Conservation (phyloP, 2,797 vertebrate genomes). For the Sparus aurata region DNA sequence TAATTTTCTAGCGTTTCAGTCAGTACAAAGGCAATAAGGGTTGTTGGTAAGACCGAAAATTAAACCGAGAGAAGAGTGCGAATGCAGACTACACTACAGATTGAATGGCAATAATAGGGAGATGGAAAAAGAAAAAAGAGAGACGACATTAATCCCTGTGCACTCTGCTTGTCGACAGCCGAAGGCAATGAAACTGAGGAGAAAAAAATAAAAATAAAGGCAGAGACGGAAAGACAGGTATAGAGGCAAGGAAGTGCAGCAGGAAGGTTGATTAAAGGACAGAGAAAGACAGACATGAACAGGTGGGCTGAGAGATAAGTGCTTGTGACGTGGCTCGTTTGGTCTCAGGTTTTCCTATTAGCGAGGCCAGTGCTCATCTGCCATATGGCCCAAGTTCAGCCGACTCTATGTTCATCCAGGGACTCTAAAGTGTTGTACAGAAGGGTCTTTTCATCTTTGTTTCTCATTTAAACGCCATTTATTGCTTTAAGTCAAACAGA, state of each 20-base stretch:
- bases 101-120: slow-evolving; percentile 1
- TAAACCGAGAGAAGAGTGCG: slow-evolving; percentile 3
- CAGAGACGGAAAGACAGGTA: slow-evolving; percentile 2
- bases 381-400: slow-evolving; percentile 57
- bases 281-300: slow-evolving; percentile 36
- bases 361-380: slow-evolving; percentile 31
- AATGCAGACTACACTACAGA: not conserved
- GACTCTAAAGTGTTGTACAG: slow-evolving; percentile 4
- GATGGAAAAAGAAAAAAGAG: slow-evolving; percentile 6
- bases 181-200: slow-evolving; percentile 7
- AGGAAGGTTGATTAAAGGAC: slow-evolving; percentile 38
- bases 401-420: slow-evolving; percentile 6
- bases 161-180: slow-evolving; percentile 26
- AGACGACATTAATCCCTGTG: slow-evolving; percentile 22
- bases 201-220: slow-evolving; percentile 1
- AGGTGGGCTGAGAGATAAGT: slow-evolving; percentile 58
- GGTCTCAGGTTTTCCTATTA: slow-evolving; percentile 56
- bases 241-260: not conserved
- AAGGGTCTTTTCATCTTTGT: slow-evolving; percentile 15
- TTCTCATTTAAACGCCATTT: slow-evolving; percentile 4
- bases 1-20: slow-evolving; percentile 25
- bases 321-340: slow-evolving; percentile 44
- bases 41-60: slow-evolving; percentile 14
- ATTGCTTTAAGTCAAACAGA: slow-evolving; percentile 22
- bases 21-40: slow-evolving; percentile 10